Base-by-base conservation (phyloP, 1,140 invertebrate genomes). In the Saxidomus purpurata region DNA sequence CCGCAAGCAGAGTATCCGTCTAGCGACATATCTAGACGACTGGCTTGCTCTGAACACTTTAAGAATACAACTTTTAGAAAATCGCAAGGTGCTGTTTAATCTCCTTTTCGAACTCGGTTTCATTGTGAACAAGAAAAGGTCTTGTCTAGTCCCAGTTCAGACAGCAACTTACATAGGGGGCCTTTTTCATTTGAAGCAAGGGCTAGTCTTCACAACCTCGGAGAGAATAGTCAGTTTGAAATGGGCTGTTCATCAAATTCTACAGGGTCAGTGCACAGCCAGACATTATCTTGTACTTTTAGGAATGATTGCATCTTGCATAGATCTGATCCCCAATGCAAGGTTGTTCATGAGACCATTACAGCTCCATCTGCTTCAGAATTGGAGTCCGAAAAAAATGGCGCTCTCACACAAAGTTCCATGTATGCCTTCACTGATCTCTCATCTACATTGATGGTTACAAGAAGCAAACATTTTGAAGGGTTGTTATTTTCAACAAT, bases 331-430 rank as follows among this genome's bases (percentile, higher is more conserved):
- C 6, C 87, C 77, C 69, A 89, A 89, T 74, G 61, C 83, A 8
- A 19, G 89, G 19, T 49, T 87, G 40, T 76, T 74, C 40, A 87
- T 90, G 83, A 81, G 83, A 81, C 74, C 89, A 40, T 77, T 90
- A 34, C 89, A 90, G 55, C 52, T 90, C 1, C 34, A 87, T 82
- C 52, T 86, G 2, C 49, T 90, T 15, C 22, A 74, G 15, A 40
- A 61, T 38, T 90, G 83, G 84, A 90, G 40, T 61, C 82, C 89
- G 40, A 36, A 22, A 4, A 34, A 17, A 43, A 87, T 76, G 74
- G 19, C 52, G n/a, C n/a, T 87, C 0, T 55, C 69, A 22, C 1
- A 76, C 0, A n/a, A 59, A 52, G 55, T 88, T 36, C 55, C 61
- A 38, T 15, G 81, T 55, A 81, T 59, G 36, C 47, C 28, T 67